Evolutionary conservation across 2,888 invertebrate species (phyloP).

Genomic region (Tipula confusa): DNA sequence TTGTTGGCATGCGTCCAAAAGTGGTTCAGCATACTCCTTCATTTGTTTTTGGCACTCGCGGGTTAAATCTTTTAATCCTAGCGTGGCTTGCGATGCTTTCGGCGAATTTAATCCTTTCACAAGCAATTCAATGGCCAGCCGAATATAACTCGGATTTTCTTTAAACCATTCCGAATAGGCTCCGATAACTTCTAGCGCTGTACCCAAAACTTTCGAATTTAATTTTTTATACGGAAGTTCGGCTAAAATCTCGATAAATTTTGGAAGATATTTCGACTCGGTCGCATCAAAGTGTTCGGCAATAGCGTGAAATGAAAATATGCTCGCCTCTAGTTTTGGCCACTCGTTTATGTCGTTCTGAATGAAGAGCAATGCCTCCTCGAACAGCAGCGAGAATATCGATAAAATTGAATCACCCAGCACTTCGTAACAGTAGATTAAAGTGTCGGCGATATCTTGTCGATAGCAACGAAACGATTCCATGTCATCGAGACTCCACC

Average conservation of each 20-base stretch:
- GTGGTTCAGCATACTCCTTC: slow-evolving; percentile 68
- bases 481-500: slow-evolving; percentile 70
- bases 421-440: slow-evolving; percentile 82
- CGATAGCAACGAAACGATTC: slow-evolving; percentile 83
- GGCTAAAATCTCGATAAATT: slow-evolving; percentile 58
- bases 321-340: slow-evolving; percentile 61
- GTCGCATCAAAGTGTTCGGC: slow-evolving; percentile 59
- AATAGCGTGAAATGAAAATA: slow-evolving; percentile 62
- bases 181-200: slow-evolving; percentile 73
- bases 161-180: slow-evolving; percentile 84
- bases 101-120: slow-evolving; percentile 62
- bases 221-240: slow-evolving; percentile 60
- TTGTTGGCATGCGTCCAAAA: slow-evolving; percentile 67
- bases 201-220: slow-evolving; percentile 60
- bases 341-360: slow-evolving; percentile 50
- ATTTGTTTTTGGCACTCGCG: slow-evolving; percentile 74
- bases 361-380: slow-evolving; percentile 53
- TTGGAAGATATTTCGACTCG: slow-evolving; percentile 56
- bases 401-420: slow-evolving; percentile 69
- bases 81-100: slow-evolving; percentile 74
- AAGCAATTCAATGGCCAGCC: slow-evolving; percentile 64
- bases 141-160: slow-evolving; percentile 63
- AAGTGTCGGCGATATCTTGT: slow-evolving; percentile 79
- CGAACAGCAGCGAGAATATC: slow-evolving; percentile 62
- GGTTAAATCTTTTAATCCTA: slow-evolving; percentile 84